phyloP scores from a whole-genome alignment of 1,140 invertebrate genomes.

The Diploscapter pachys region DNA sequence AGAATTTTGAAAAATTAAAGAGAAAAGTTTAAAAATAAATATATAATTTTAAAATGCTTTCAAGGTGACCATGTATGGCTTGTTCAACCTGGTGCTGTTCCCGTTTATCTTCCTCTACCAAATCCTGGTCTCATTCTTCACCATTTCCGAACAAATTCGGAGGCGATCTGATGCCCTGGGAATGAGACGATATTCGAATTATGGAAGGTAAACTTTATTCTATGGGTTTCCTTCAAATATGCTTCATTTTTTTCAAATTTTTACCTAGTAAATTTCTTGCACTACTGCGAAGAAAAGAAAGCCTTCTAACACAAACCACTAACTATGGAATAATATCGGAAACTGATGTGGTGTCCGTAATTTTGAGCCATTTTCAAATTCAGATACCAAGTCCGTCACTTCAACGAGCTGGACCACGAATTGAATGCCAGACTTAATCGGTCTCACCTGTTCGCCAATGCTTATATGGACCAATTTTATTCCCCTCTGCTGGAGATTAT shows the following conservation, averaged over 20 bases:
- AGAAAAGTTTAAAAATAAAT: too few species aligned
- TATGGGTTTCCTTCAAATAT: constrained; percentile 24
- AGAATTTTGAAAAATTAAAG: too few species aligned
- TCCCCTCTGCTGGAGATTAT: constrained; percentile 61
- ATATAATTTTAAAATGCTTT: not conserved
- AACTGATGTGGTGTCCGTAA: too few species aligned
- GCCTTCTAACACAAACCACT: too few species aligned
- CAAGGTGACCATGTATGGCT: constrained; percentile 66
- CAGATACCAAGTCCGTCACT: constrained; percentile 72
- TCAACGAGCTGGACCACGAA: constrained; percentile 97
- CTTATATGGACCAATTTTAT: constrained; percentile 84
- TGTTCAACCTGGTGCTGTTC: constrained; percentile 78
- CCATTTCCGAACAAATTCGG: constrained; percentile 86
- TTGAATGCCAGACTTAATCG: constrained; percentile 80
- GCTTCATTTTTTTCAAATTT: too few species aligned
- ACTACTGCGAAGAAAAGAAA: too few species aligned
- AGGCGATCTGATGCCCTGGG: constrained; percentile 84
- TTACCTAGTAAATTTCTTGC: too few species aligned
- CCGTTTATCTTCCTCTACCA: constrained; percentile 91
- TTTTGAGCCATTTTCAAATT: constrained; percentile 1
- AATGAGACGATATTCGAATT: constrained; percentile 68
- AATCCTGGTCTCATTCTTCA: constrained; percentile 87
- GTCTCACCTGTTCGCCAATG: constrained; percentile 82
- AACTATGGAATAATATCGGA: too few species aligned
- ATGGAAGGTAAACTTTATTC: constrained; percentile 36